These are phyloP conservation scores for Pandemis corylana DNA, from an alignment of 2,888 invertebrate species.

Conservation along the genomic window DNA sequence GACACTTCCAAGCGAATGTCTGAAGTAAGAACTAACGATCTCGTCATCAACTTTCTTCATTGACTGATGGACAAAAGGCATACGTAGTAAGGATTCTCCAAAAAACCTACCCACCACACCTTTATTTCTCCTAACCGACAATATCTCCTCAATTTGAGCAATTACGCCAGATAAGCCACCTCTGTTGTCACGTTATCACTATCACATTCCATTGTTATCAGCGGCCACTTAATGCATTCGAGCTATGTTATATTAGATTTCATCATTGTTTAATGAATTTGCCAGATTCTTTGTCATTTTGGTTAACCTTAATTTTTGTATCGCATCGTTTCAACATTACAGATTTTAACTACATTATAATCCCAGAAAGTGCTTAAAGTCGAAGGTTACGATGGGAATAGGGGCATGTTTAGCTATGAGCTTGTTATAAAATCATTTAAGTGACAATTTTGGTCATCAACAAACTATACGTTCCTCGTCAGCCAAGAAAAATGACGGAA, in stretches of 20 bases:
- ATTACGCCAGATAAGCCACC: constrained; percentile 67
- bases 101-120: not conserved
- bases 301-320: not conserved
- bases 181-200: constrained; percentile 73
- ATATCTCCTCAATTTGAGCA: constrained; percentile 61
- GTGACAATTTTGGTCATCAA: too few relatives aligned
- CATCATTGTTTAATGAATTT: constrained; percentile 61
- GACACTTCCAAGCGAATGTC: too few relatives aligned
- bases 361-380: too few relatives aligned
- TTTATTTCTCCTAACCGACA: not conserved
- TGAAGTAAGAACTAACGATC: too few relatives aligned
- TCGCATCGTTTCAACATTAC: not conserved
- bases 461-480: too few relatives aligned
- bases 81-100: not conserved
- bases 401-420: too few relatives aligned
- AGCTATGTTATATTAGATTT: constrained; percentile 65
- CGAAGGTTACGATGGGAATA: too few relatives aligned
- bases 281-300: not conserved
- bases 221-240: constrained; percentile 70
- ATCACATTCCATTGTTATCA: constrained; percentile 77
- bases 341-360: too few relatives aligned
- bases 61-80: too few relatives aligned
- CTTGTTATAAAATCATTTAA: too few relatives aligned
- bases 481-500: not conserved
- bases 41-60: too few relatives aligned